Evolutionary conservation across 1,140 invertebrate species (phyloP).

Genomic region (Cotesia typhae): DNA sequence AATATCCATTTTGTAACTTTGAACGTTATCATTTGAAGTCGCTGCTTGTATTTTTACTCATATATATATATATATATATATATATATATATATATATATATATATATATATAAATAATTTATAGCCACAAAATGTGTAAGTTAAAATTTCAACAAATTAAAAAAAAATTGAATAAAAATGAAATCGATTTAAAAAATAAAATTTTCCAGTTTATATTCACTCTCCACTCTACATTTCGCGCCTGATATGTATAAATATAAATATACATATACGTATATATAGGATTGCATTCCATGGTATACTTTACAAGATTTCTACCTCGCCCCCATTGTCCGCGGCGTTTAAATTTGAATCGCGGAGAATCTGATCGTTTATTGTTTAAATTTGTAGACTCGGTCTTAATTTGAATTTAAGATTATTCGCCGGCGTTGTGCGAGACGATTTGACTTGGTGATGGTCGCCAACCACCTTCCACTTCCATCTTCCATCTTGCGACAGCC

Average conservation of each 20-base stretch:
- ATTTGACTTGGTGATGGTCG: constrained; percentile 63
- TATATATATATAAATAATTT: no score
- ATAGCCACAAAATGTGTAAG: no score
- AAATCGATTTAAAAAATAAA: no score
- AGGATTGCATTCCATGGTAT: neutral
- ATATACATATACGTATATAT: neutral
- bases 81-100: no score
- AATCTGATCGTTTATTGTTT: constrained; percentile 64
- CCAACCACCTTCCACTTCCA: constrained; percentile 43
- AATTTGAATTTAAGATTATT: constrained; percentile 64
- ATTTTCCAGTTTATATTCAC: neutral
- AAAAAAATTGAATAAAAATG: no score
- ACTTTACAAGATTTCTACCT: constrained; percentile 22
- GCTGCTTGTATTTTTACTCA: no score
- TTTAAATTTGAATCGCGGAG: constrained; percentile 61
- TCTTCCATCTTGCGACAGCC: constrained; percentile 3
- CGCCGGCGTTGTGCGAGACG: constrained; percentile 57
- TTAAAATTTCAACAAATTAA: no score
- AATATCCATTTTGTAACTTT: no score
- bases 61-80: no score
- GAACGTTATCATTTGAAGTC: no score
- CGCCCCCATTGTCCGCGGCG: constrained; percentile 53
- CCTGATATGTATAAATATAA: constrained; percentile 1
- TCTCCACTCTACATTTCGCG: constrained; percentile 12
- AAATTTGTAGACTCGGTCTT: constrained; percentile 63